A percentile compares a stretch with the other conserved stretches of the same genome.
phyloP scores from a whole-genome alignment of 2,888 invertebrate species.

The Agrilus cyanescens region DNA sequence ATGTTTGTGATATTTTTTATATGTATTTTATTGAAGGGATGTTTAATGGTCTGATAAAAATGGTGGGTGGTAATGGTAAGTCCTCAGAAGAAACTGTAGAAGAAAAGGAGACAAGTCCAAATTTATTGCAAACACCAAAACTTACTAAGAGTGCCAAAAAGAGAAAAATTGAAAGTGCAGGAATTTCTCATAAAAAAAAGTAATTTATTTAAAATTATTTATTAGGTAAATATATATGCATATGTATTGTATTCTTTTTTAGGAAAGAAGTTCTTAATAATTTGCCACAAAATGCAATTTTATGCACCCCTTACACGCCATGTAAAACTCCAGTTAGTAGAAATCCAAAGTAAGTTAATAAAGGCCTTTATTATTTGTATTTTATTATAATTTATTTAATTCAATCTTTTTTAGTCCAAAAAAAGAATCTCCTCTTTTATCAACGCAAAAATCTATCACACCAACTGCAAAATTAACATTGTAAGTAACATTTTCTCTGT shows the following conservation, averaged over 20 bases:
- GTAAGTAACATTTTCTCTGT: no score
- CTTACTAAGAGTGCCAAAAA: conserved; percentile 52
- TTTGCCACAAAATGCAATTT: conserved; percentile 45
- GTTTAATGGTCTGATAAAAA: conserved; percentile 64
- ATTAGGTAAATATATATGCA: background rate
- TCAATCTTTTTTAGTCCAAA: conserved; percentile 18
- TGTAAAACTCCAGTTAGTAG: conserved; percentile 33
- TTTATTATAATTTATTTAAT: no score
- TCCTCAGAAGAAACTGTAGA: conserved; percentile 38
- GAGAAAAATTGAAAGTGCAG: conserved; percentile 49
- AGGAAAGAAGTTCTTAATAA: conserved; percentile 51
- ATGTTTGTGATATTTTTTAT: conserved; percentile 6
- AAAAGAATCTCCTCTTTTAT: conserved; percentile 19
- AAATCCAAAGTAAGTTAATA: conserved; percentile 44
- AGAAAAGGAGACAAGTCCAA: conserved; percentile 27
- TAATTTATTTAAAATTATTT: conserved; percentile 24
- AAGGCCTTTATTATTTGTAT: no score
- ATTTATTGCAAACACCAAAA: conserved; percentile 42
- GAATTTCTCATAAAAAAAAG: conserved; percentile 58
- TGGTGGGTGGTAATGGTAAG: conserved; percentile 50
- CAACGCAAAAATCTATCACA: conserved; percentile 4
- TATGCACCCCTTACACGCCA: conserved; percentile 43
- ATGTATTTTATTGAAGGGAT: conserved; percentile 43
- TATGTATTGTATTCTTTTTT: conserved; percentile 25
- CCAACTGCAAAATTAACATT: no score